Conservation (phyloP, 2,113 vertebrate species). For the Camelus bactrianus region DNA sequence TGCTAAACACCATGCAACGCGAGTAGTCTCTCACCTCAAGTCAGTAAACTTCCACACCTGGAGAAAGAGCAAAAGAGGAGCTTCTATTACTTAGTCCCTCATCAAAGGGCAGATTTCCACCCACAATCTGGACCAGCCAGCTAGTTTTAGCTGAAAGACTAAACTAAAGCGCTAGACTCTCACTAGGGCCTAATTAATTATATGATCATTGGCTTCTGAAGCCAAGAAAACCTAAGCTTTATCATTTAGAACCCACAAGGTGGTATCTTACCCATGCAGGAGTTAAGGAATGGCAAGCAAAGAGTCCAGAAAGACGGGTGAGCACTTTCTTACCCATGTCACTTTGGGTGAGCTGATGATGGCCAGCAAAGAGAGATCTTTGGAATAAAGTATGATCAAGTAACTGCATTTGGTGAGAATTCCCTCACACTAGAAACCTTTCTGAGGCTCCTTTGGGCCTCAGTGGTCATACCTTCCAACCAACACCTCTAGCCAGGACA, state of each 20-base stretch:
- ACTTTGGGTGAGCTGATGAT: background rate
- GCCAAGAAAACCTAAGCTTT: background rate
- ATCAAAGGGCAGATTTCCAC: background rate
- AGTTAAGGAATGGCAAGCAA: background rate
- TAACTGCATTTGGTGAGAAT: background rate
- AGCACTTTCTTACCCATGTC: background rate
- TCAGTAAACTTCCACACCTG: background rate
- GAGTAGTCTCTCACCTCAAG: background rate
- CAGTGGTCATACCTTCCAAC: background rate
- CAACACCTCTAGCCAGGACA: background rate
- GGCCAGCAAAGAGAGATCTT: background rate
- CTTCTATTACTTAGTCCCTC: background rate
- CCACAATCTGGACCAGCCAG: background rate
- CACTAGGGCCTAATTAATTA: background rate
- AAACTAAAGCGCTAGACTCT: background rate
- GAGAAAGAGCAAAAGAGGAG: background rate
- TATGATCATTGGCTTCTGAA: background rate
- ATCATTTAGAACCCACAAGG: background rate
- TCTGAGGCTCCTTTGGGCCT: background rate
- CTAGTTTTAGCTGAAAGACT: background rate
- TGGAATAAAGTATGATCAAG: background rate
- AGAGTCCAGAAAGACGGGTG: background rate
- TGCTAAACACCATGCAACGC: background rate
- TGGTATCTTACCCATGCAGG: background rate
- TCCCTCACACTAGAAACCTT: background rate